These are phyloP conservation scores for Oryctolagus cuniculus DNA, from an alignment of 2,113 vertebrate species.

Conservation along the genomic window DNA sequence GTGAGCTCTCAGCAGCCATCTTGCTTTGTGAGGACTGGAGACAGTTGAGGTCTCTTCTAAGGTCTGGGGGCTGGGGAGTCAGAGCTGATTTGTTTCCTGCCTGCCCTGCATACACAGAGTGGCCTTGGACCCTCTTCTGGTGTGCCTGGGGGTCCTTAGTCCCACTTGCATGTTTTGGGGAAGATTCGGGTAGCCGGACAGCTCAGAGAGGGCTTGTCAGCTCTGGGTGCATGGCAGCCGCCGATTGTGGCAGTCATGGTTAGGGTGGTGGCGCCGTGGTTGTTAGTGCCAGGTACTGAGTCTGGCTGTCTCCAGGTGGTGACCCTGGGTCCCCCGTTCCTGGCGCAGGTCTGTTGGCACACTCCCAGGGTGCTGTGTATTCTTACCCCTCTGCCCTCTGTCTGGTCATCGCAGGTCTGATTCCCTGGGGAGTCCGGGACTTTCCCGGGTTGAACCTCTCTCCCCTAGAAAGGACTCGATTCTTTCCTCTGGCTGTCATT, in stretches of 20 bases:
- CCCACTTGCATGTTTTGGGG: background rate
- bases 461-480: background rate
- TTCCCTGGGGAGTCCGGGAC: background rate
- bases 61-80: background rate
- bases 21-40: background rate
- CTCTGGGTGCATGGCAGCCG: background rate
- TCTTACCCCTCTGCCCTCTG: accelerated
- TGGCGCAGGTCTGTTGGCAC: too few relatives aligned
- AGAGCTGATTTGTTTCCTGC: constrained; percentile 14
- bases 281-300: background rate
- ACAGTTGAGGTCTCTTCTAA: background rate
- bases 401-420: background rate
- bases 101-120: background rate
- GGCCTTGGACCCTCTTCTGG: background rate
- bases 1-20: background rate
- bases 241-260: background rate
- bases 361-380: too few relatives aligned
- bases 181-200: background rate
- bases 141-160: background rate
- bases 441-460: background rate
- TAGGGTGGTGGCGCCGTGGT: background rate
- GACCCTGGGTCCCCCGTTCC: background rate
- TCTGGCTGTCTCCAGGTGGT: background rate
- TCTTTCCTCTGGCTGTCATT: background rate
- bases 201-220: background rate